Conservation (phyloP, 2,113 vertebrate genomes). For the Toxostoma redivivum region DNA sequence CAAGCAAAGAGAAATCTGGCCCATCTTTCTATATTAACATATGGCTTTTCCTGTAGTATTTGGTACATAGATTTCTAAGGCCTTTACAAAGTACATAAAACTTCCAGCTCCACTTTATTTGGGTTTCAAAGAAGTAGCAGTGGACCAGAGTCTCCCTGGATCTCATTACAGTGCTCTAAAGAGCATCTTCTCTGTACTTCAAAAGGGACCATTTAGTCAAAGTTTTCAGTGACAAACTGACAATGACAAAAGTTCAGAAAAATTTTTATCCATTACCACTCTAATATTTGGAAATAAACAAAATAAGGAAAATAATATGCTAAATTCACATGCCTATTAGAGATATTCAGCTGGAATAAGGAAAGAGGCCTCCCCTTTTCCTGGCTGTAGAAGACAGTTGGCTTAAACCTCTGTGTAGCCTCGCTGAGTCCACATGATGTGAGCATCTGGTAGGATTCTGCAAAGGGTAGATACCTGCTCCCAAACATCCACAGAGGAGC, state of each 20-base stretch:
- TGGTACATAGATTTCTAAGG: neutral
- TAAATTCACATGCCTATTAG: neutral
- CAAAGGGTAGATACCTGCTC: neutral
- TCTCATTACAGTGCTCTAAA: neutral
- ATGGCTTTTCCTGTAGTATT: neutral
- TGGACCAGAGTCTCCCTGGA: neutral
- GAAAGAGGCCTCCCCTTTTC: neutral
- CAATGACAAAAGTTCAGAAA: neutral
- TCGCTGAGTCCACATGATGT: neutral
- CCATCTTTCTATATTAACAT: neutral
- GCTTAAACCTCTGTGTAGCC: neutral
- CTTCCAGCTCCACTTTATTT: neutral
- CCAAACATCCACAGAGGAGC: neutral
- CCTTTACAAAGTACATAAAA: neutral
- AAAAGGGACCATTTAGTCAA: neutral
- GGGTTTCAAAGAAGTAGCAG: neutral
- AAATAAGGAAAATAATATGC: neutral
- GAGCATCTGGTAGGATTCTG: neutral
- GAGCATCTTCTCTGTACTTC: neutral
- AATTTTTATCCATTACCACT: neutral
- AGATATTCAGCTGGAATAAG: neutral
- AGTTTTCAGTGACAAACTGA: neutral
- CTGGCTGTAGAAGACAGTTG: neutral
- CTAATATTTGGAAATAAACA: neutral
- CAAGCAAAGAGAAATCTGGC: neutral